Conservation (phyloP, 1,140 invertebrate genomes). For the Leptinotarsa lineolata region DNA sequence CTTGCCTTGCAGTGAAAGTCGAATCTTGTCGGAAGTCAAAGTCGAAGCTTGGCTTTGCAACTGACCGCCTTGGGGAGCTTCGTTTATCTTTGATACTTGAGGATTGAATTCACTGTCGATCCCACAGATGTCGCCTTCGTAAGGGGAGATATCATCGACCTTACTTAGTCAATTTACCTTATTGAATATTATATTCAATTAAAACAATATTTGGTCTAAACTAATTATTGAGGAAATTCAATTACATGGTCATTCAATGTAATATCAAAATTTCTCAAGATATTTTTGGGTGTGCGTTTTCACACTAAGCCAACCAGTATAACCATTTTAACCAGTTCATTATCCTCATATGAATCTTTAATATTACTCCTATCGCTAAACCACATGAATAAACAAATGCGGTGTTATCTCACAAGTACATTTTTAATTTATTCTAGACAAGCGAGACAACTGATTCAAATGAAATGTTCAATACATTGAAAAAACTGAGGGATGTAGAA, state of each 20-base stretch:
- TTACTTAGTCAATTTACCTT: background rate
- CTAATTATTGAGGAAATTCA: too few species aligned
- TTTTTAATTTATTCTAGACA: background rate
- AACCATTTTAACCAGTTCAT: background rate
- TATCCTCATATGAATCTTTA: background rate
- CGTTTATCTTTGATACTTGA: too few species aligned
- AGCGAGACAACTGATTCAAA: background rate
- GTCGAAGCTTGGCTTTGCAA: too few species aligned
- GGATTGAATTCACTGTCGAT: too few species aligned
- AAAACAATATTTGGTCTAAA: background rate
- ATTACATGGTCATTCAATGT: background rate
- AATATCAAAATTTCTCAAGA: background rate
- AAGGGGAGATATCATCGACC: background rate
- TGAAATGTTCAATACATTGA: conserved; percentile 24
- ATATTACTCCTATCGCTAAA: background rate
- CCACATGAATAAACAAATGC: conserved; percentile 2
- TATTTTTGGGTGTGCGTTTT: background rate
- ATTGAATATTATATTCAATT: background rate
- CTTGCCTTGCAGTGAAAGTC: too few species aligned
- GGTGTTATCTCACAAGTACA: background rate
- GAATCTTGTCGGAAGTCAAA: too few species aligned
- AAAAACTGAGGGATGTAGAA: conserved; percentile 30
- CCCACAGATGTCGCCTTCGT: too few species aligned
- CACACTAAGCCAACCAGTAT: background rate
- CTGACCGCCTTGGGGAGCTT: too few species aligned